Conservation (phyloP, 1,140 invertebrate species). For the Oedothorax gibbosus region DNA sequence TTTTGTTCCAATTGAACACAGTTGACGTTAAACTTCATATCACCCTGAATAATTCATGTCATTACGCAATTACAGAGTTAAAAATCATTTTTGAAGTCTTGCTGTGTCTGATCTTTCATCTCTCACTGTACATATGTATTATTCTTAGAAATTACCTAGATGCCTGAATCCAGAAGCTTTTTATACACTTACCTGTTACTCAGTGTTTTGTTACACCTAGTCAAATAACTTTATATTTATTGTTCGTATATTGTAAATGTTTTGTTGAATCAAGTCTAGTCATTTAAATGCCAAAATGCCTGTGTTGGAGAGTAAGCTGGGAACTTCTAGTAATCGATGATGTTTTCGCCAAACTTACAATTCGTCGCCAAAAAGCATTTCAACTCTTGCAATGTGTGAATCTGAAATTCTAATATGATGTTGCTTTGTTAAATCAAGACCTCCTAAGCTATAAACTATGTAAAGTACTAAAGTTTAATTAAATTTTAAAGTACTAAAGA, state of each 20-base stretch:
- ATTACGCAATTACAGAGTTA: constrained; percentile 12
- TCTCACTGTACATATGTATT: constrained; percentile 60
- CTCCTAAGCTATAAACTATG: too few relatives aligned
- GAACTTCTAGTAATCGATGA: neutral
- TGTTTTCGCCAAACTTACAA: neutral
- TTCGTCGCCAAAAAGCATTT: too few relatives aligned
- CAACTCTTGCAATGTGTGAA: too few relatives aligned
- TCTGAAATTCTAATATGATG: too few relatives aligned
- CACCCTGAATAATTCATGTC: constrained; percentile 31
- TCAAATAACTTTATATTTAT: constrained; percentile 57
- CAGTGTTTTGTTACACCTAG: constrained; percentile 54
- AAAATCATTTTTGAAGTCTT: constrained; percentile 51
- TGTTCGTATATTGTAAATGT: constrained; percentile 40
- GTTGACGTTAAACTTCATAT: neutral
- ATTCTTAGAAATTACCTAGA: constrained; percentile 56
- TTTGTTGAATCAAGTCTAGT: constrained; percentile 50
- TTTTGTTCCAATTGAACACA: too few relatives aligned
- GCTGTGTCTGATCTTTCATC: constrained; percentile 50
- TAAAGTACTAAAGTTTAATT: too few relatives aligned
- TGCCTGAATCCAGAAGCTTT: constrained; percentile 54
- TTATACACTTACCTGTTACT: constrained; percentile 59
- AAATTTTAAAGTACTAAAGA: too few relatives aligned
- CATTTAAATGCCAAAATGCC: constrained; percentile 55
- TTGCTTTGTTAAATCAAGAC: too few relatives aligned
- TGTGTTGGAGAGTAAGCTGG: constrained; percentile 25